Evolutionary conservation across 1,140 invertebrate genomes (phyloP).

Genomic region (Drosophila gunungcola): DNA sequence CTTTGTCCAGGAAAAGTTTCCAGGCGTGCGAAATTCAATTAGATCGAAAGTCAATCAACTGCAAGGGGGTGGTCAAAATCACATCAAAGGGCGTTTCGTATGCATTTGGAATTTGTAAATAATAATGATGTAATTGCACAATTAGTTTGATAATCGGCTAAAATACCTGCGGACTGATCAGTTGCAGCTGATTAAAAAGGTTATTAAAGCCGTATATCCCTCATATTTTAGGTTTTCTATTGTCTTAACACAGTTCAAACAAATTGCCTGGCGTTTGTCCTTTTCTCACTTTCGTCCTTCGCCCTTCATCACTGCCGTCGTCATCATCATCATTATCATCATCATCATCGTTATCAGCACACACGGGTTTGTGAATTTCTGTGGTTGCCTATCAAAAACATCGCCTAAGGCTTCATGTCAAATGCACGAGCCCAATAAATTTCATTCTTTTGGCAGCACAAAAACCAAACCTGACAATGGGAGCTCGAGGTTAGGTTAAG

Average conservation of each 20-base stretch:
- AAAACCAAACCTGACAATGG: constrained; percentile 55
- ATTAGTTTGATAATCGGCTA: constrained; percentile 38
- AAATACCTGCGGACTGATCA: constrained; percentile 11
- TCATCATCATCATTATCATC: constrained; percentile 18
- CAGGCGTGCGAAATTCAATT: constrained; percentile 62
- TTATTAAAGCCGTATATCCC: constrained; percentile 10
- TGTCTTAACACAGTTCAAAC: constrained; percentile 27
- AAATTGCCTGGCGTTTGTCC: constrained; percentile 23
- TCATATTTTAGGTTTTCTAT: constrained; percentile 7
- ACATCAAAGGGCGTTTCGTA: constrained; percentile 18
- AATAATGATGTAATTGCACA: constrained; percentile 20
- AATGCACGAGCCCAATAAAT: constrained; percentile 77
- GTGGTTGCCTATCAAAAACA: constrained; percentile 58
- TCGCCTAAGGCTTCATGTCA: constrained; percentile 76
- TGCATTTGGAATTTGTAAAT: constrained; percentile 20
- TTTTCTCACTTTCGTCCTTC: neutral
- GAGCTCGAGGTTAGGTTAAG: constrained; percentile 28
- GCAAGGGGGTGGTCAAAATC: constrained; percentile 11
- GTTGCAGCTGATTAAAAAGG: constrained; percentile 7
- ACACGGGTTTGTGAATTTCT: constrained; percentile 30
- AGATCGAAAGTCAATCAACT: constrained; percentile 52
- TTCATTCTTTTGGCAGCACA: constrained; percentile 49
- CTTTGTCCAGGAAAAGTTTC: constrained; percentile 40
- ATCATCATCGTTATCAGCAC: constrained; percentile 22
- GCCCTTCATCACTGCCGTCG: constrained; percentile 2